phyloP scores from a whole-genome alignment of 2,113 vertebrate species.

The Mobula hypostoma region DNA sequence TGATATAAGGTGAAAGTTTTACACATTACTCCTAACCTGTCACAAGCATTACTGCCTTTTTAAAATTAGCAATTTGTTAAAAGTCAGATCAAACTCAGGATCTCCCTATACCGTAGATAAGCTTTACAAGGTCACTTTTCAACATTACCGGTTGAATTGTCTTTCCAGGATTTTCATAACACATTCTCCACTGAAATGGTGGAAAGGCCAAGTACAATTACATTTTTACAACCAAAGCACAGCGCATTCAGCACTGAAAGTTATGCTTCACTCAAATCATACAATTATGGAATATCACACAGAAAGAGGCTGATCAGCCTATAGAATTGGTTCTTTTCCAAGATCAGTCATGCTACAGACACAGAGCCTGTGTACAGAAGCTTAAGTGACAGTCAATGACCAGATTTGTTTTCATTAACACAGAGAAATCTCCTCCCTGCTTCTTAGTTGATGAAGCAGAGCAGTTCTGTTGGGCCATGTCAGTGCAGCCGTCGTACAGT shows the following conservation, averaged over 20 bases:
- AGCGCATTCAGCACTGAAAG: background rate
- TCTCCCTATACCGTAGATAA: no score
- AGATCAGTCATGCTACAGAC: no score
- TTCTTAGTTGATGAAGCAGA: background rate
- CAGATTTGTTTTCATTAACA: background rate
- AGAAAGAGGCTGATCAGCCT: no score
- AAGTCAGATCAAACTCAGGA: no score
- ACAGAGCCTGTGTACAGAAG: background rate
- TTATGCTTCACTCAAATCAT: background rate
- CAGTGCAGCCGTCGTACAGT: background rate
- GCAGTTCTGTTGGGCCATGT: no score
- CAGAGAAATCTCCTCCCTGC: background rate
- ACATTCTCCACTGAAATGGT: background rate
- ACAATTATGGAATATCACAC: no score
- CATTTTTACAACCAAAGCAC: background rate
- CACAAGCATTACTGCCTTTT: background rate
- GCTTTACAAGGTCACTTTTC: no score
- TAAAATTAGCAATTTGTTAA: no score
- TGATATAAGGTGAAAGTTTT: background rate
- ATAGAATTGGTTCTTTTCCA: no score
- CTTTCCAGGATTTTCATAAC: background rate
- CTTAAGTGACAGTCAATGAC: background rate
- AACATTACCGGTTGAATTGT: background rate
- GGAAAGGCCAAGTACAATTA: background rate
- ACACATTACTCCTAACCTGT: background rate